phyloP scores from a whole-genome alignment of 2,888 invertebrate genomes.

The Caenorhabditis afra region DNA sequence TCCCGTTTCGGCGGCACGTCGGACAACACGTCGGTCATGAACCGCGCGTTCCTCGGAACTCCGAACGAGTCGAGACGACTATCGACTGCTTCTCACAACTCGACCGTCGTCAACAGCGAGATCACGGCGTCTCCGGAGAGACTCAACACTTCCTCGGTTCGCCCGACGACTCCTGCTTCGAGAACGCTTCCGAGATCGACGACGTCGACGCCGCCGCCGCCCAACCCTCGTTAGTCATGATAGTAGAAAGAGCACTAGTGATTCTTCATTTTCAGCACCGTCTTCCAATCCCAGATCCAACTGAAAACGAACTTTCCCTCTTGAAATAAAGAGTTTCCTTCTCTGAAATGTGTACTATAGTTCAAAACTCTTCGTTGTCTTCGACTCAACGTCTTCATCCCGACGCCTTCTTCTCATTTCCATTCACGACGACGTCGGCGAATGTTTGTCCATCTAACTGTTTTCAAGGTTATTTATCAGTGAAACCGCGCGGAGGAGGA shows the following conservation, averaged over 20 bases:
- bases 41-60: constrained; percentile 34
- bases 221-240: too few relatives aligned
- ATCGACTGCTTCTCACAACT: constrained; percentile 12
- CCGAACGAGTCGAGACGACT: constrained; percentile 14
- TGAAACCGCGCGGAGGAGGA: constrained; percentile 38
- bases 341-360: too few relatives aligned
- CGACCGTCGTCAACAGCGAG: constrained; percentile 18
- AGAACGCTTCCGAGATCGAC: too few relatives aligned
- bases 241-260: too few relatives aligned
- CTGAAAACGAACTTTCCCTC: too few relatives aligned
- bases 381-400: too few relatives aligned
- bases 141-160: not conserved
- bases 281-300: too few relatives aligned
- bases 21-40: constrained; percentile 4
- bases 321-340: too few relatives aligned
- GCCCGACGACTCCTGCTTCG: too few relatives aligned
- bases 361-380: too few relatives aligned
- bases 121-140: constrained; percentile 33
- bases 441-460: constrained; percentile 41
- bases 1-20: constrained; percentile 16
- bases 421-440: not conserved
- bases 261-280: too few relatives aligned
- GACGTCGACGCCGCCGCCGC: too few relatives aligned
- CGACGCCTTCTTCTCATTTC: constrained; percentile 8
- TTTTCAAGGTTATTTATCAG: constrained; percentile 59